Conservation (phyloP, 64 coral and sea anemone genomes). For the Stichodactyla mertensii region DNA sequence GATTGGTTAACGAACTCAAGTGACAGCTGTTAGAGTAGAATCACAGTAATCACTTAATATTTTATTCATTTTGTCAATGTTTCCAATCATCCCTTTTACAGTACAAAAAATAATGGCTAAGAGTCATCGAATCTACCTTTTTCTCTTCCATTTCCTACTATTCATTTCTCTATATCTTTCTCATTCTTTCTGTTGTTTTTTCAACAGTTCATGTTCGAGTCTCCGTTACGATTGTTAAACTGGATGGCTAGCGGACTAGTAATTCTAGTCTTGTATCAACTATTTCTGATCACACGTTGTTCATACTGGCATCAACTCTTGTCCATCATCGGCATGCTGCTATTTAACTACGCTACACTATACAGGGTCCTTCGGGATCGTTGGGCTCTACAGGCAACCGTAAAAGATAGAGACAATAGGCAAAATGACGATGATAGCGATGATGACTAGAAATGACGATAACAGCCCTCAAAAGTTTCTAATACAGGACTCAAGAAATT, state of each 20-base stretch:
- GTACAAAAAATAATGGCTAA: no score
- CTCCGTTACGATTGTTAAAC: slow-evolving; percentile 81
- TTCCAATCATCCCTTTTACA: no score
- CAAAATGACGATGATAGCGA: slow-evolving; percentile 1
- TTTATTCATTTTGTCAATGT: no score
- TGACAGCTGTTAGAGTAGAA: no score
- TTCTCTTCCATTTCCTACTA: no score
- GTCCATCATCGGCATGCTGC: slow-evolving; percentile 71
- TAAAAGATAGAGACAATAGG: slow-evolving; percentile 37
- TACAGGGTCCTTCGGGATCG: slow-evolving; percentile 89
- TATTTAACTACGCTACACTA: slow-evolving; percentile 89
- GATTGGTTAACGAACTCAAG: no score
- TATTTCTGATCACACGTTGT: slow-evolving; percentile 75
- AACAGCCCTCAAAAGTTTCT: not conserved
- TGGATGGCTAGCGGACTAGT: slow-evolving; percentile 72
- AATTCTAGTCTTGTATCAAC: slow-evolving; percentile 77
- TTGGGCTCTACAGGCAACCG: slow-evolving; percentile 86
- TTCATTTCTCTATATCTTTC: no score
- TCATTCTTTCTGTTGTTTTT: not conserved
- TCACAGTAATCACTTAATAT: no score
- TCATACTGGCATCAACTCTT: slow-evolving; percentile 89
- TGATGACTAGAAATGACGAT: not conserved
- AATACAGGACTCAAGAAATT: not conserved
- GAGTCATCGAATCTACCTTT: no score
- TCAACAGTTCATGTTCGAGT: slow-evolving; percentile 91